Percentiles rank a stretch among this genome's conserved stretches.
Conservation (phyloP, 2,113 vertebrate genomes). For the Oxyura jamaicensis region DNA sequence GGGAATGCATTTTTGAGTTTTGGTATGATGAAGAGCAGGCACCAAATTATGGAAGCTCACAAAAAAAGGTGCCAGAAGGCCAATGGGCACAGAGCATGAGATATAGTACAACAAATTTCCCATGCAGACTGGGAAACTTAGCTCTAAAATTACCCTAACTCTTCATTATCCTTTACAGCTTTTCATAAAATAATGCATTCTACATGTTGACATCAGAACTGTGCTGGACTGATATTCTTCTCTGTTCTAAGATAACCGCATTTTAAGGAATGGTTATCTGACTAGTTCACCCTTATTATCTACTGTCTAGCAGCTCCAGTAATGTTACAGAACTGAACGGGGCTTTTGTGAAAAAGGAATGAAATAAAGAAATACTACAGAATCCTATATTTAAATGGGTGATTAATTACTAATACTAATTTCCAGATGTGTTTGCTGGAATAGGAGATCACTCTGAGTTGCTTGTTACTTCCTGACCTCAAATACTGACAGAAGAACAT, state of each 20-base stretch:
- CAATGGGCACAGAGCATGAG: not conserved
- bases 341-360: not conserved
- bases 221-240: not conserved
- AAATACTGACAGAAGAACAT: not conserved
- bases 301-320: not conserved
- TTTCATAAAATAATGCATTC: not conserved
- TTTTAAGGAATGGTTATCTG: not conserved
- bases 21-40: not conserved
- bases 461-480: slow-evolving; percentile 13
- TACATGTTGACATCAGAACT: not conserved
- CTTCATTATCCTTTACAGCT: not conserved
- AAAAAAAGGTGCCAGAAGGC: not conserved
- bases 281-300: not conserved
- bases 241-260: not conserved
- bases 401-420: slow-evolving; percentile 39
- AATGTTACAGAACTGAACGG: not conserved
- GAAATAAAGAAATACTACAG: not conserved
- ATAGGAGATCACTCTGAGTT: slow-evolving; percentile 51
- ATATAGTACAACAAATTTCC: not conserved
- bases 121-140: not conserved
- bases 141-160: not conserved
- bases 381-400: slow-evolving; percentile 52
- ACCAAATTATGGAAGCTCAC: not conserved
- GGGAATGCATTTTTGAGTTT: not conserved
- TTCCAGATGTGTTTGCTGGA: slow-evolving; percentile 49